Percentiles rank a stretch among this genome's conserved stretches.
These are phyloP conservation scores for Ctenosaura bakeri DNA, from an alignment of 2,797 vertebrate species.

Conservation along the genomic window DNA sequence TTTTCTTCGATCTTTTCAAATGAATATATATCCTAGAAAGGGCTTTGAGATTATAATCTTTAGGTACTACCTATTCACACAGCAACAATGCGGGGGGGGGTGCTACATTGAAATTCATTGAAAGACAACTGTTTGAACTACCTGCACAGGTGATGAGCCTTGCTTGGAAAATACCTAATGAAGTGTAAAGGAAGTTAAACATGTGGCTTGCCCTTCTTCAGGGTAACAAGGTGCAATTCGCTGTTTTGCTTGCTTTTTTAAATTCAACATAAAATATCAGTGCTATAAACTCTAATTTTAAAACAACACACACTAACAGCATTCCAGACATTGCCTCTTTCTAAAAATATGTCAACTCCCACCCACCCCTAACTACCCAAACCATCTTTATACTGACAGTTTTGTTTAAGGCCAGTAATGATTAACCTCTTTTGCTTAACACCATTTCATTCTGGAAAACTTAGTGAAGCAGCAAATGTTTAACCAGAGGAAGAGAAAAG, in stretches of 20 bases:
- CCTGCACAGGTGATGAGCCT: not conserved
- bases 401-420: slow-evolving; percentile 6
- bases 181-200: not conserved
- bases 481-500: slow-evolving; percentile 34
- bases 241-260: not conserved
- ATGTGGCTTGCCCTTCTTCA: not conserved
- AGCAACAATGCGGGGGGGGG: not conserved
- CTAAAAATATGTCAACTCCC: not conserved
- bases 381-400: not conserved
- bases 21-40: not conserved
- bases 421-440: slow-evolving; percentile 8
- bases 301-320: not conserved
- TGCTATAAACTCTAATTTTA: not conserved
- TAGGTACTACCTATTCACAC: not conserved
- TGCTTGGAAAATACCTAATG: not conserved
- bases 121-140: not conserved
- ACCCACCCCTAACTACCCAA: not conserved
- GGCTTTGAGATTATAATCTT: not conserved
- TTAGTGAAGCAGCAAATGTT: slow-evolving; percentile 58
- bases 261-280: not conserved
- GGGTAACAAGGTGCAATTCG: not conserved
- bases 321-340: too few species aligned
- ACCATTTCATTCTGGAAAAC: slow-evolving; percentile 49
- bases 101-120: not conserved
- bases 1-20: not conserved